Conservation (phyloP, 2,888 invertebrate species). For the Mythimna pallens region DNA sequence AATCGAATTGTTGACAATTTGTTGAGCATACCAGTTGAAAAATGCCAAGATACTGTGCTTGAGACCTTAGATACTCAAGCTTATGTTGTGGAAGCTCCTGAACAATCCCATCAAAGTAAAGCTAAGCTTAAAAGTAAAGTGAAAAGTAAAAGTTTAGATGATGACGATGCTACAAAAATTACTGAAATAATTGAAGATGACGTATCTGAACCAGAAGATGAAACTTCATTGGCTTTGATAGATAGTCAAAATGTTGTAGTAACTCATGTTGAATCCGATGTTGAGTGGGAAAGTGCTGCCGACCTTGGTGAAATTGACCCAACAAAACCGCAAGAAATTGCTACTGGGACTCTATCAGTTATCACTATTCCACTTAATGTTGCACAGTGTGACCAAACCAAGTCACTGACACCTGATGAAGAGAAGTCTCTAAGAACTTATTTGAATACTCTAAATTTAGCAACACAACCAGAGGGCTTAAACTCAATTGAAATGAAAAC, state of each 20-base stretch:
- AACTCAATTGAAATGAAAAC: constrained; percentile 83
- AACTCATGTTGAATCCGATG: constrained; percentile 92
- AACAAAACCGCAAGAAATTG: constrained; percentile 71
- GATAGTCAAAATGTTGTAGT: constrained; percentile 90
- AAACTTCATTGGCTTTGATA: constrained; percentile 77
- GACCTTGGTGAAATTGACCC: constrained; percentile 76
- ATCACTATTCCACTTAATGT: constrained; percentile 84
- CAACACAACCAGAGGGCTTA: constrained; percentile 85
- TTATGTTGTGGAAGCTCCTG: constrained; percentile 87
- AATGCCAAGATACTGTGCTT: constrained; percentile 24
- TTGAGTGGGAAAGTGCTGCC: constrained; percentile 90
- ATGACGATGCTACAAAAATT: constrained; percentile 86
- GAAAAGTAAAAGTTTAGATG: constrained; percentile 89
- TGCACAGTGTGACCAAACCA: constrained; percentile 82
- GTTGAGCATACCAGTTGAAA: constrained; percentile 27
- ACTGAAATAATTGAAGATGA: constrained; percentile 82
- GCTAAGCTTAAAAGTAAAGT: constrained; percentile 76
- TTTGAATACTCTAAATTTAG: constrained; percentile 90
- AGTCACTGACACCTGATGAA: constrained; percentile 90
- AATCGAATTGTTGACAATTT: constrained; percentile 52
- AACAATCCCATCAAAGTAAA: constrained; percentile 77
- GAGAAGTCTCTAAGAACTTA: constrained; percentile 90
- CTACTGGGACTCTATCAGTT: constrained; percentile 81
- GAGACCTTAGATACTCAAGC: constrained; percentile 48
- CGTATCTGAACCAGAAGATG: constrained; percentile 68